A percentile compares a stretch with the other conserved stretches of the same genome.
Evolutionary conservation across 2,113 vertebrate genomes (phyloP).

Genomic region (Ageneiosus marmoratus): DNA sequence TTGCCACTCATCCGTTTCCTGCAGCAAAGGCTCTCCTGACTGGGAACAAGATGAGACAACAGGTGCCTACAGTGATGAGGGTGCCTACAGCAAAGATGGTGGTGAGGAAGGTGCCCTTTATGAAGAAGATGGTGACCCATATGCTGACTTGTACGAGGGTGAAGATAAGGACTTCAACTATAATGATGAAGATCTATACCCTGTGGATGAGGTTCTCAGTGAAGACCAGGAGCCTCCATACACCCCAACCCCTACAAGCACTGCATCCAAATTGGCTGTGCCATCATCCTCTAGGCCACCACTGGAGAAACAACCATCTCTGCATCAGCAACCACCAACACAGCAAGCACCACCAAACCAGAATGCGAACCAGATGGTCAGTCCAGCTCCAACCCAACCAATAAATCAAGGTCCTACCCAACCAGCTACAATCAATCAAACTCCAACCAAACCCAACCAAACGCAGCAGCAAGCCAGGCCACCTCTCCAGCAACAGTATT

Average conservation of each 20-base stretch:
- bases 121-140: slow-evolving; percentile 73
- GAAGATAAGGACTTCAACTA: slow-evolving; percentile 68
- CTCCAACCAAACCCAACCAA: slow-evolving; percentile 47
- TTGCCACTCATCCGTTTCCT: slow-evolving; percentile 96
- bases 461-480: slow-evolving; percentile 57
- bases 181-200: slow-evolving; percentile 74
- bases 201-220: slow-evolving; percentile 68
- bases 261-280: slow-evolving; percentile 49
- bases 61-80: slow-evolving; percentile 82
- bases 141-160: slow-evolving; percentile 70
- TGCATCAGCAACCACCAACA: slow-evolving; percentile 66
- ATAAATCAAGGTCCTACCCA: slow-evolving; percentile 58
- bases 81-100: slow-evolving; percentile 83
- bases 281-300: slow-evolving; percentile 67
- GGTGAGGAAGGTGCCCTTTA: slow-evolving; percentile 80
- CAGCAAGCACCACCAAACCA: slow-evolving; percentile 4
- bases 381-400: slow-evolving; percentile 49
- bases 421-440: slow-evolving; percentile 54
- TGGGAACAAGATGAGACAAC: slow-evolving; percentile 89
- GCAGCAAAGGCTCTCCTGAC: slow-evolving; percentile 86
- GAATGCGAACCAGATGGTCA: slow-evolving; percentile 53
- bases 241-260: slow-evolving; percentile 71
- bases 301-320: slow-evolving; percentile 74
- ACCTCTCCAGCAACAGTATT: slow-evolving; percentile 47
- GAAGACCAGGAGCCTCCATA: slow-evolving; percentile 73